Base-by-base conservation (phyloP, 2,113 vertebrate species). In the Falco punctatus region DNA sequence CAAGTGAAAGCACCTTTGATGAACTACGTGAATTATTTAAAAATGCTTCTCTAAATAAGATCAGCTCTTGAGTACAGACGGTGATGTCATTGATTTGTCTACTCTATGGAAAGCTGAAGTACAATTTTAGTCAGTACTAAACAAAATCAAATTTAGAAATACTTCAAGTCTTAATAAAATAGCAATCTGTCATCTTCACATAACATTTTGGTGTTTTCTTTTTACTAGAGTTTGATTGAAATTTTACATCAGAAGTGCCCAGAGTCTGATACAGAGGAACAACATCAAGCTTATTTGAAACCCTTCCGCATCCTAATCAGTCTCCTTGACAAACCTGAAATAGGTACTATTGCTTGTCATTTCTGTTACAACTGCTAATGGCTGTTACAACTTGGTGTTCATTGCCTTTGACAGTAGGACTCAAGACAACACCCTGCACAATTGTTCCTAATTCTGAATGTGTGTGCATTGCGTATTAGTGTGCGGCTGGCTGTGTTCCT, bases 291-390 rank as follows among this genome's bases (percentile, higher is more conserved):
- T 5, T 99, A 99, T 81, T 98, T 99, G 96, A 98, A 98, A 98
- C 99, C 99, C 19, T 99, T 99, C 97, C 97, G 99, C 35, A 98
- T 99, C 95, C 98, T 99, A 6, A 93, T 99, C 91, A 99, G 99
- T 93, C 98, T 99, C 77, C 98, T 99, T 48, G 99, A 99, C 98
- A 99, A 99, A 97, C 98, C 99, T 2, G 99, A 99, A 86, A 99
- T 99, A 96, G 99, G 99, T 99, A 96, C 92, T 3, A 5, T 42
- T 54, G 22, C 18, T 24, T 69, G 26, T 88, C 13, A 13, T 54
- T 78, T 49, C 82, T 66, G 14, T 51, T 32, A 55, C 6, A 30
- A 14, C 38, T 88, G 33, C 27, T 28, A 42, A 64, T 12, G 24
- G 24, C 48, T 72, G 13, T 44, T 23, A 32, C 3, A 46, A n/a